Conservation (phyloP, 2,113 vertebrate genomes). For the Echinops telfairi region DNA sequence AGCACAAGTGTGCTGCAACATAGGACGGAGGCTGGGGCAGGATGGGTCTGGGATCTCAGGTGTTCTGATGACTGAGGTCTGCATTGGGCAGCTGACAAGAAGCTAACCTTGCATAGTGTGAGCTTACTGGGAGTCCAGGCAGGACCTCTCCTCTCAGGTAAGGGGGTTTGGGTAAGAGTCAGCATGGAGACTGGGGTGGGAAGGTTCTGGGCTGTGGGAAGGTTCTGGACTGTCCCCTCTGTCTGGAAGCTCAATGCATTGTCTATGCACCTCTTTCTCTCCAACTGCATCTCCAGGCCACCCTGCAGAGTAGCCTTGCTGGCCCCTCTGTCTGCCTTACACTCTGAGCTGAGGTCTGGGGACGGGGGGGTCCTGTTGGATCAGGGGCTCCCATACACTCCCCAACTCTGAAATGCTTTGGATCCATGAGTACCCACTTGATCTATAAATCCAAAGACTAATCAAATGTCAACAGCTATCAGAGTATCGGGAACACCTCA, state of each 20-base stretch:
- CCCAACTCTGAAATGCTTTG: not conserved
- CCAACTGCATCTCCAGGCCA: not conserved
- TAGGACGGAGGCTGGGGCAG: not conserved
- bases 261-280: not conserved
- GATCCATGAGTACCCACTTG: not conserved
- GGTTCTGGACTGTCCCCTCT: too few relatives aligned
- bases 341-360: not conserved
- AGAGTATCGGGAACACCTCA: not conserved
- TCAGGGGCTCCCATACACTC: not conserved
- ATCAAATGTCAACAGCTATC: not conserved
- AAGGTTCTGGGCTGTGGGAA: not conserved
- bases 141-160: not conserved
- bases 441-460: not conserved
- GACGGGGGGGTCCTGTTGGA: not conserved
- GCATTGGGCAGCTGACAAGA: not conserved
- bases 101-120: not conserved
- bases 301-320: not conserved
- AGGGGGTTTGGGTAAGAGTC: not conserved
- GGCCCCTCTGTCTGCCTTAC: not conserved
- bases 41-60: not conserved
- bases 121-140: not conserved
- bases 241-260: not conserved
- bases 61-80: not conserved
- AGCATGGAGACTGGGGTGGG: fast-evolving
- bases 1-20: not conserved